Percentiles rank a stretch among this genome's conserved stretches.
These are phyloP conservation scores for Lycorma delicatula DNA, from an alignment of 1,140 invertebrate species.

Conservation along the genomic window DNA sequence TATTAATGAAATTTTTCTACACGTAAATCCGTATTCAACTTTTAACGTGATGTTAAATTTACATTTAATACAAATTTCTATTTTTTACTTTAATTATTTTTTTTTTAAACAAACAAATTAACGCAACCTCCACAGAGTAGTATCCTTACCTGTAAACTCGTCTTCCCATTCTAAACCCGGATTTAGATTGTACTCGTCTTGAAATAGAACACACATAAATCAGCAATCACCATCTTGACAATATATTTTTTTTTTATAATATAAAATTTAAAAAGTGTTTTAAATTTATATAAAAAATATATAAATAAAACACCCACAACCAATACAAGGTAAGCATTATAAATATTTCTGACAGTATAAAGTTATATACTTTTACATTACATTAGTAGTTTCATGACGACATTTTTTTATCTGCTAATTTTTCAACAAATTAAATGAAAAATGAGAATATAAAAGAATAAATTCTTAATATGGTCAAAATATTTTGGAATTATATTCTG, in stretches of 20 bases:
- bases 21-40: neutral
- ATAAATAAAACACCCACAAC: too few species aligned
- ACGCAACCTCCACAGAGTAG: constrained; percentile 30
- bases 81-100: neutral
- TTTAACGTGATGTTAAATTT: neutral
- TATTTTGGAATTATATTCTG: too few species aligned
- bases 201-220: constrained; percentile 61
- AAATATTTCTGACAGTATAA: too few species aligned
- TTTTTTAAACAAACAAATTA: constrained; percentile 26
- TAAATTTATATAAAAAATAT: constrained; percentile 1
- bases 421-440: too few species aligned
- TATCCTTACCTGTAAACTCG: constrained; percentile 93
- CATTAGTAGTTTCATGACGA: too few species aligned
- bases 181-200: constrained; percentile 98
- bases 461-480: too few species aligned
- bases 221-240: constrained; percentile 29
- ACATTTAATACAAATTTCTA: too few species aligned
- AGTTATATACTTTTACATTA: too few species aligned
- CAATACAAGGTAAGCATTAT: too few species aligned
- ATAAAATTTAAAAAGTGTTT: neutral
- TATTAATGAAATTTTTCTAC: too few species aligned
- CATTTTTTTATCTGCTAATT: too few species aligned
- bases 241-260: constrained; percentile 3
- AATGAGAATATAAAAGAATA: too few species aligned
- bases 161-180: constrained; percentile 99